phyloP scores from a whole-genome alignment of 2,888 invertebrate genomes.

The Meganola albula region DNA sequence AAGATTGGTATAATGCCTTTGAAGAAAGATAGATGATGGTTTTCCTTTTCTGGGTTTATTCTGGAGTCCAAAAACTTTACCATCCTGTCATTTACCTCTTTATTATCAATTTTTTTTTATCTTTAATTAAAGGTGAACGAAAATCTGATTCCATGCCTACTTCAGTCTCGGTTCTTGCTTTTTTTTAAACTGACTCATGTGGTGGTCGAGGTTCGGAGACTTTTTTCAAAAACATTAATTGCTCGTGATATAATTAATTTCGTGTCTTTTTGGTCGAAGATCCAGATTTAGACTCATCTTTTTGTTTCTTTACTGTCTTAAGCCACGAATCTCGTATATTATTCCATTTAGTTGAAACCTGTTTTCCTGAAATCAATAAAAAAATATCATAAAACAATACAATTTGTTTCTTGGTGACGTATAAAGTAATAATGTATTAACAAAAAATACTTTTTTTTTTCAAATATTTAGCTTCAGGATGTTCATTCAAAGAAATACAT shows the following conservation, averaged over 20 bases:
- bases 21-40: slow-evolving; percentile 24
- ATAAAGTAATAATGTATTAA: no score
- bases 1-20: slow-evolving; percentile 25
- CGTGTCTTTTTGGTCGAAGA: slow-evolving; percentile 18
- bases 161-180: slow-evolving; percentile 23
- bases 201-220: slow-evolving; percentile 20
- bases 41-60: slow-evolving; percentile 26
- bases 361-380: no score
- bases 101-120: no score
- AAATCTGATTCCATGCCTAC: slow-evolving; percentile 22
- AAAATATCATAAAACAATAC: no score
- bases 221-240: slow-evolving; percentile 25
- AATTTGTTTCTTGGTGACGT: no score
- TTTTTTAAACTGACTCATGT: slow-evolving; percentile 19
- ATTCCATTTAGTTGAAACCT: no score
- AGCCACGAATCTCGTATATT: no score
- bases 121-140: slow-evolving; percentile 23
- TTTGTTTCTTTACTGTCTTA: slow-evolving; percentile 20
- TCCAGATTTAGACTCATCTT: slow-evolving; percentile 24
- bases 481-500: slow-evolving; percentile 14
- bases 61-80: slow-evolving; percentile 22
- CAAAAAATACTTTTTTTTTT: no score
- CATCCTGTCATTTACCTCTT: slow-evolving; percentile 22
- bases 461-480: slow-evolving; percentile 12
- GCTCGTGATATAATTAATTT: slow-evolving; percentile 25